phyloP scores from a whole-genome alignment of 1,140 invertebrate genomes.

The Armadillidium nasatum region DNA sequence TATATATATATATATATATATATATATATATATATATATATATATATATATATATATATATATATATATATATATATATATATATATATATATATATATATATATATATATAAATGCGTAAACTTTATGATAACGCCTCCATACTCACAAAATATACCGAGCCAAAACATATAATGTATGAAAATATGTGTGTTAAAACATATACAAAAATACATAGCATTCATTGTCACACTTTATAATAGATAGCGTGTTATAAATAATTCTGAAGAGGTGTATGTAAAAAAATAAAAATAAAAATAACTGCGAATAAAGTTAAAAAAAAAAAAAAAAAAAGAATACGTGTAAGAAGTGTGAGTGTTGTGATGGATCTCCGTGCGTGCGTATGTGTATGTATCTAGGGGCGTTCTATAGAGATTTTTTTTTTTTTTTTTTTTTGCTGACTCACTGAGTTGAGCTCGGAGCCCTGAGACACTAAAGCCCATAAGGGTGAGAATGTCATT shows the following conservation, averaged over 20 bases:
- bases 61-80: constrained; percentile 9
- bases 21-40: constrained; percentile 5
- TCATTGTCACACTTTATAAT: neutral
- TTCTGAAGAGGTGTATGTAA: neutral
- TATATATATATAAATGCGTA: no score
- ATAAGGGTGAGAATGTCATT: neutral
- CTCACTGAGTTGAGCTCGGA: neutral
- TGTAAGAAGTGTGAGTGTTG: neutral
- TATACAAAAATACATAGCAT: neutral
- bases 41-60: constrained; percentile 18
- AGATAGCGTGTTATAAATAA: neutral
- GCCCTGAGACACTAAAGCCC: neutral
- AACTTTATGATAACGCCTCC: no score
- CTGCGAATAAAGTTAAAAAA: neutral
- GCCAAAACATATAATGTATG: no score
- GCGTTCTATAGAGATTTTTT: neutral
- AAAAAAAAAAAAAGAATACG: neutral
- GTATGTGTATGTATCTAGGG: neutral
- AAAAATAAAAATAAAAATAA: no score
- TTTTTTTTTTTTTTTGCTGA: neutral
- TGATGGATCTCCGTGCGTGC: neutral
- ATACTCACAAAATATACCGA: no score
- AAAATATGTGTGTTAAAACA: neutral
- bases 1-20: neutral
- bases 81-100: no score